Base-by-base conservation (phyloP, 2,797 vertebrate species). In the Enteromius radiatus region DNA sequence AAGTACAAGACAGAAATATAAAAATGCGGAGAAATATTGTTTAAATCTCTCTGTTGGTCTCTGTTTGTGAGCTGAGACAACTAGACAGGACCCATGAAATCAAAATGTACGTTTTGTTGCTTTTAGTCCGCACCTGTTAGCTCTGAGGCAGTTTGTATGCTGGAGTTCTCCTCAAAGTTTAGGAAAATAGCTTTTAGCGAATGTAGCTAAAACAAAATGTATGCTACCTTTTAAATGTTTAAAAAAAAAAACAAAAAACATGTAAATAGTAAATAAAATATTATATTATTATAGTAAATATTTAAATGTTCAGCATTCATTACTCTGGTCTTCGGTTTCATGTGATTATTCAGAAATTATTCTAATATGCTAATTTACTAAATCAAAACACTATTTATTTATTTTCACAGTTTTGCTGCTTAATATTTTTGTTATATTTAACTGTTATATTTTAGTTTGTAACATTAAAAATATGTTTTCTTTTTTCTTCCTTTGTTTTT, bases 1-100 rank as follows among this genome's bases (percentile, higher is more conserved):
- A 76, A 70, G 69, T 63, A 52, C 10, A 54, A 36, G 47, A 69
- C 49, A 41, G 61, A 70, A 78, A 78, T 78, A 47, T 81, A 54
- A 73, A 67, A 59, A 6, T 49, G 47, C 56, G n/a, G 7, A 43
- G 14, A 67, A 63, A 64, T 69, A 68, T 43, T 63, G 43, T 17
- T 61, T 36, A 21, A n/a, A 63, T 33, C 21, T 33, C 21, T 36
- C 26, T 80, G 54, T 71, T 59, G 19, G 8, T 47, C 41, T 45
- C 14, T 61, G 23, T 61, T 64, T 28, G n/a, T 23, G 3, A 36
- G 26, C 41, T 15, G 36, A 70, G 23, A 28, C 15, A 49, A 21
- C 17, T 76, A 26, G 74, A 28, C 52, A 59, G 23, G 33, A 12
- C 14, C 31, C n/a, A 3, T 23, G 1, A 14, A 78, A 49, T 67